Evolutionary conservation across 1,140 invertebrate genomes (phyloP).

Genomic region (Stegodyphus mimosarum): DNA sequence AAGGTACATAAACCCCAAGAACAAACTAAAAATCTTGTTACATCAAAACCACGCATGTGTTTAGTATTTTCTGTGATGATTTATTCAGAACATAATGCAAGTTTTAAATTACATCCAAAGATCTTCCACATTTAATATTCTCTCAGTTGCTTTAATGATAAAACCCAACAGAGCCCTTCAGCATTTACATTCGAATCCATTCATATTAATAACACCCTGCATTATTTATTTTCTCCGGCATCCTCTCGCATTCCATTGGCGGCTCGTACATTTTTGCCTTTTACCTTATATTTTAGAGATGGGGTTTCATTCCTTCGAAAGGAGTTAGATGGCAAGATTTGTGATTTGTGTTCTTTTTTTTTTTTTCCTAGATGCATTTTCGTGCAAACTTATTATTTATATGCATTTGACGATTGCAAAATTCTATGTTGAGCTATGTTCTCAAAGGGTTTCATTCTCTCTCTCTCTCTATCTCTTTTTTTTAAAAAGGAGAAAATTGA

Average conservation of each 20-base stretch:
- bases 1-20: neutral
- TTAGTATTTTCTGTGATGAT: constrained; percentile 21
- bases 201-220: constrained; percentile 23
- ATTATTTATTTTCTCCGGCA: constrained; percentile 16
- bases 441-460: no score
- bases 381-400: constrained; percentile 11
- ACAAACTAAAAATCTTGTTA: neutral
- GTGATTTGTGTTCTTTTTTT: no score
- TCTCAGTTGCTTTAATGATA: neutral
- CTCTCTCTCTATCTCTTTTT: no score
- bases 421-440: constrained; percentile 4
- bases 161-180: neutral
- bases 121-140: constrained; percentile 30
- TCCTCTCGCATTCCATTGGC: neutral
- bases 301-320: no score
- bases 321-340: no score
- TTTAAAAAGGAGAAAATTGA: no score
- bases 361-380: neutral
- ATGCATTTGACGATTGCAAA: neutral
- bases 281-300: neutral
- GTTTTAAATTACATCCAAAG: constrained; percentile 34
- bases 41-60: neutral
- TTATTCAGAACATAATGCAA: constrained; percentile 27
- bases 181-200: constrained; percentile 14
- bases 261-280: neutral